Evolutionary conservation across 2,113 vertebrate species (phyloP), one percentile per base, ranked within the genome.

Genomic region (Nerophis lumbriciformis): DNA sequence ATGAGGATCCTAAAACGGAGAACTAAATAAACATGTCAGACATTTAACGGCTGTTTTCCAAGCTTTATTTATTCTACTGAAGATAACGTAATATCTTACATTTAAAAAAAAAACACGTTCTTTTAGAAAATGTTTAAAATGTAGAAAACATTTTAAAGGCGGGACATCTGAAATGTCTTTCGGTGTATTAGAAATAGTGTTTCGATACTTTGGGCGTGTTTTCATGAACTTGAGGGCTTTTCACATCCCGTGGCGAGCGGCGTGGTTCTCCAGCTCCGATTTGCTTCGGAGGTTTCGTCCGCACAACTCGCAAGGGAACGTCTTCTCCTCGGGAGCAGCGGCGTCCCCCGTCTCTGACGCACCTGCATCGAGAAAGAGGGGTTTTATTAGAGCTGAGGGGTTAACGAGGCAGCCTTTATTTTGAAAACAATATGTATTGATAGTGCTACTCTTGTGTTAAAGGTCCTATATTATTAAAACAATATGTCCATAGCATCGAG

Each of bases 221-320:
- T 16, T 15, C 13, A 15, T 9, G 9, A 8, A 5, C 15, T 39
- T 1, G n/a, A 21, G 5, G 38, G 10, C 42, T 45, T 45, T 36
- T 75, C 28, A 87, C n/a, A 80, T 53, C 61, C 83, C 56, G 16
- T 88, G 86, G 59, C 81, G 75, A 55, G 58, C 19, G 10, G 78
- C 3, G 50, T 88, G 86, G 28, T 58, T 65, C 50, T 80, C 53
- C 69, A 86, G 66, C 45, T 83, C 78, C 39, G 47, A 54, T n/a
- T 36, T 21, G 66, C 38, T 75, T 7, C 0, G 6, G 16, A 88
- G 66, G 53, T 56, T 83, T 49, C 86, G 73, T 7, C 86, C 86
- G 62, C 86, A 88, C 1, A 80, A n/a, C n/a, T 71, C 57, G 61
- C 86, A 88, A 2, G 53, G 37, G 1, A 77, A 79, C 11, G 1